Conservation (phyloP, 2,797 vertebrate genomes). For the Falco cherrug region DNA sequence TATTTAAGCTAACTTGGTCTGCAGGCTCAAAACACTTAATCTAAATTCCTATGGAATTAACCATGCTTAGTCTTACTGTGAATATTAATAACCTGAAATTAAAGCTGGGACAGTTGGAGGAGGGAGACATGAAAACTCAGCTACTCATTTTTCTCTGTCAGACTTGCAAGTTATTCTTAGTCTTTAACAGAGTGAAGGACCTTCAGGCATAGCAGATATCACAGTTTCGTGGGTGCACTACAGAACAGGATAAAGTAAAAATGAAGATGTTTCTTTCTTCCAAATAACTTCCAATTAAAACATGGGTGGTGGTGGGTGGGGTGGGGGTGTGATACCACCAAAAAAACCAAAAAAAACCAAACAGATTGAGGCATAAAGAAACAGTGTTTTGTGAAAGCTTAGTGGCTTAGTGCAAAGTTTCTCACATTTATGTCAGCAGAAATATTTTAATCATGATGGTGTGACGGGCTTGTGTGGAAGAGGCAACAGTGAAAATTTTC, state of each 20-base stretch:
- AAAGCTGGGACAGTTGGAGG: background rate
- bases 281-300: background rate
- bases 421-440: background rate
- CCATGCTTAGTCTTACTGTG: conserved; percentile 1
- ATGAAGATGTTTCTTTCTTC: background rate
- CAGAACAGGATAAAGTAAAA: background rate
- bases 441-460: background rate
- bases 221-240: background rate
- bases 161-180: background rate
- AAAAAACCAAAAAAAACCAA: too few relatives aligned
- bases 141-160: background rate
- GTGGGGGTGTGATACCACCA: too few relatives aligned
- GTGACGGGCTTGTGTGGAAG: background rate
- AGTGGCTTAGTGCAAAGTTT: background rate
- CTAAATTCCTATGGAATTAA: conserved; percentile 37
- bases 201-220: background rate
- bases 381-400: background rate
- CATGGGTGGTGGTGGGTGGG: background rate
- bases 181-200: background rate
- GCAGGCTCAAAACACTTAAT: conserved; percentile 45
- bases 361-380: background rate
- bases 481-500: background rate
- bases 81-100: conserved; percentile 36
- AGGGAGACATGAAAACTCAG: background rate
- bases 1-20: conserved; percentile 42